Conservation (phyloP, 1,140 invertebrate species). For the Caenorhabditis remanei region DNA sequence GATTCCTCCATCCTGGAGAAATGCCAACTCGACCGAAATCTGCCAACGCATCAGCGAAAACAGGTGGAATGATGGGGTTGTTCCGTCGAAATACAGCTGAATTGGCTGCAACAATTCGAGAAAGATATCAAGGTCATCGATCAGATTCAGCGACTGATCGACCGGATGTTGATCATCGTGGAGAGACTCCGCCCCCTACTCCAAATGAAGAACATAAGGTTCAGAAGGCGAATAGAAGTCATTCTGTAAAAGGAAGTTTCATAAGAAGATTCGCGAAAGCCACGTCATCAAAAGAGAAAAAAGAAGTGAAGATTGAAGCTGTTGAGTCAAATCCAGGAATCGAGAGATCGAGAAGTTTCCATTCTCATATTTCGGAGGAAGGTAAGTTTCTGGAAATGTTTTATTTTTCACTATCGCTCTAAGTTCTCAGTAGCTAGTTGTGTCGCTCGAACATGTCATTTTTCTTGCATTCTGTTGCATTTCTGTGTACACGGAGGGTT, state of each 20-base stretch:
- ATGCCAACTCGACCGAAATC: conserved; percentile 30
- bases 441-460: neutral
- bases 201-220: conserved; percentile 50
- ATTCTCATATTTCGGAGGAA: conserved; percentile 63
- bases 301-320: conserved; percentile 11
- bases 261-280: conserved; percentile 61
- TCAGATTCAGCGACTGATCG: conserved; percentile 60
- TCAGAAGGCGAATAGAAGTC: conserved; percentile 54
- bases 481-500: neutral
- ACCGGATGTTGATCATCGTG: conserved; percentile 53
- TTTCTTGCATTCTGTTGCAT: neutral
- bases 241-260: conserved; percentile 65
- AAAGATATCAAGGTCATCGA: conserved; percentile 59
- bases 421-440: conserved; percentile 28
- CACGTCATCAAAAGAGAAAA: conserved; percentile 29
- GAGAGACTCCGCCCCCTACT: conserved; percentile 51
- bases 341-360: conserved; percentile 45
- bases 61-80: conserved; percentile 57
- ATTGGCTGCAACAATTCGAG: conserved; percentile 58
- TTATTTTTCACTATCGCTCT: conserved; percentile 28
- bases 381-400: conserved; percentile 20
- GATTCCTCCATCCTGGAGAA: conserved; percentile 40
- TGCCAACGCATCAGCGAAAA: neutral
- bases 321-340: neutral
- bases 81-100: conserved; percentile 65